These are phyloP conservation scores for Aurelia sp. DNA, from an alignment of 30 jellyfish, hydroid and myxozoan genomes.

Conservation along the genomic window DNA sequence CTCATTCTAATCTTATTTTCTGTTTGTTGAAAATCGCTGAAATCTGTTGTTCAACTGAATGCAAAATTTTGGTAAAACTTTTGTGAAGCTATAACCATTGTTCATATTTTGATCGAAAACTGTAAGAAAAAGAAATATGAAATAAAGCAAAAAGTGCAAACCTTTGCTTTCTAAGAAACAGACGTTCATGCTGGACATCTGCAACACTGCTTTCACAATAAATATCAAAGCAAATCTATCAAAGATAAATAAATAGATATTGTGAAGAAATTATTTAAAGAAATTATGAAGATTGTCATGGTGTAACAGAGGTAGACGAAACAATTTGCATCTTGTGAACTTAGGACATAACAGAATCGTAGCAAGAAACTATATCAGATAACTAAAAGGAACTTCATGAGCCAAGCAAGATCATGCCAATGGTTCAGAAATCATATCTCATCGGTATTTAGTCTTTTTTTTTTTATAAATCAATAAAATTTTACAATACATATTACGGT, in stretches of 20 bases:
- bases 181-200: conserved; percentile 33
- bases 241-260: not conserved
- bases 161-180: conserved; percentile 56
- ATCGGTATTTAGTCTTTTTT: too few species aligned
- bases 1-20: too few species aligned
- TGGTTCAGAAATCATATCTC: too few species aligned
- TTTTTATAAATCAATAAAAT: too few species aligned
- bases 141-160: not conserved
- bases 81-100: too few species aligned
- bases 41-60: not conserved
- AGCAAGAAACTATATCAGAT: too few species aligned
- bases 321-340: too few species aligned
- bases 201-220: conserved; percentile 60
- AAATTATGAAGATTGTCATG: not conserved
- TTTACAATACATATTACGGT: too few species aligned
- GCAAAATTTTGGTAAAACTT: not conserved
- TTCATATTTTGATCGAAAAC: not conserved
- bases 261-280: not conserved
- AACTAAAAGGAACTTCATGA: too few species aligned
- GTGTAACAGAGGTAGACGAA: not conserved
- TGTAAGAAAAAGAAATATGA: not conserved
- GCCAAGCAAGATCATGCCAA: too few species aligned
- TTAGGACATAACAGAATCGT: too few species aligned
- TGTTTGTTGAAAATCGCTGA: too few species aligned
- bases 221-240: conserved; percentile 70